Conservation (phyloP, 2,888 invertebrate genomes). For the Lasioglossum calceatum region DNA sequence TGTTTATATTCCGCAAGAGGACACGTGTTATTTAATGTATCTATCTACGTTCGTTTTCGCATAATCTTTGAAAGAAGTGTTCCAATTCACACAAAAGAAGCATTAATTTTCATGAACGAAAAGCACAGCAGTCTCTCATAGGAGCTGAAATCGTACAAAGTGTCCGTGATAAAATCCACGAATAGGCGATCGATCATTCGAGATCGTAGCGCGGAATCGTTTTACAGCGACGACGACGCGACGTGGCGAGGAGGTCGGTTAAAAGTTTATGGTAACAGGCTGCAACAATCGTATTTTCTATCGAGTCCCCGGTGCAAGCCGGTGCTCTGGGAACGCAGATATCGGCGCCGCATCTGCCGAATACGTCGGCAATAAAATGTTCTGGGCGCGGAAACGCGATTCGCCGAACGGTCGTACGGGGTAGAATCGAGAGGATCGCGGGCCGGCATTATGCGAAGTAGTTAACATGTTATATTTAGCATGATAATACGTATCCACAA, state of each 20-base stretch:
- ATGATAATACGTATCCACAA: conserved; percentile 84
- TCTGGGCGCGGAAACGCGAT: conserved; percentile 69
- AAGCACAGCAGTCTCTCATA: background rate
- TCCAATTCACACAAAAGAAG: background rate
- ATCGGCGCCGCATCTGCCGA: conserved; percentile 61
- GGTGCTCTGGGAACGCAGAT: conserved; percentile 26
- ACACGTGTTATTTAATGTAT: too few species aligned
- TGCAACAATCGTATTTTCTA: conserved; percentile 5
- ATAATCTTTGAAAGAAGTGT: background rate
- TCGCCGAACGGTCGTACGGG: conserved; percentile 66
- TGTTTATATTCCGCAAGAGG: too few species aligned
- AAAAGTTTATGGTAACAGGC: conserved; percentile 8
- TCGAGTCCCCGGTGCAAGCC: background rate
- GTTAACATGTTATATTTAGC: conserved; percentile 86
- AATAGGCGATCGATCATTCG: background rate
- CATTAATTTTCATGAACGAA: background rate
- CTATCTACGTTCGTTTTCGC: background rate
- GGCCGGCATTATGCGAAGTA: conserved; percentile 87
- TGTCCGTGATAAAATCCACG: background rate
- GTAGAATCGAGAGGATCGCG: conserved; percentile 70
- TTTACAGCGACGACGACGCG: background rate
- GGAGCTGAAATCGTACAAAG: background rate
- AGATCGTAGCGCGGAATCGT: background rate
- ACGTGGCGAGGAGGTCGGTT: background rate
- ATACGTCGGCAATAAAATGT: conserved; percentile 70